phyloP scores from a whole-genome alignment of 2,113 vertebrate genomes.

The Actenoides lindsayi region DNA sequence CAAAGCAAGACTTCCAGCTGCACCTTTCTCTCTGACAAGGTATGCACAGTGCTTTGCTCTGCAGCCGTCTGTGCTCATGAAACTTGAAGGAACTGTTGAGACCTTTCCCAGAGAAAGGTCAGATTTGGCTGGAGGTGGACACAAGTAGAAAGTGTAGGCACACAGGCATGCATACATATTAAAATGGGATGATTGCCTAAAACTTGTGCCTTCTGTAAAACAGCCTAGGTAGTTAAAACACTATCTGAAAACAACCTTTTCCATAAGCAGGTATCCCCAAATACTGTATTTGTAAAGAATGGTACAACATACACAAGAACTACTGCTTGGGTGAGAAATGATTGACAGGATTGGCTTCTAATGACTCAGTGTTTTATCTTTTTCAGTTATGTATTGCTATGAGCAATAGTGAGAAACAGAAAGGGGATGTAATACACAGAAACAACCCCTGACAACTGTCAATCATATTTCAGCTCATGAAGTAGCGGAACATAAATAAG shows the following conservation, averaged over 20 bases:
- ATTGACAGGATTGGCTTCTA: not conserved
- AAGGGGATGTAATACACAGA: not conserved
- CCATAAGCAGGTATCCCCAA: not conserved
- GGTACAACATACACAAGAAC: not conserved
- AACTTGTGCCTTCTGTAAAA: not conserved
- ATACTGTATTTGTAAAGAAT: not conserved
- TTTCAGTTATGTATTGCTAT: not conserved
- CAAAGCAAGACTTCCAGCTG: not conserved
- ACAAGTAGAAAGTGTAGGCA: not conserved
- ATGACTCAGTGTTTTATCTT: not conserved
- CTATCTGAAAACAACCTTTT: not conserved
- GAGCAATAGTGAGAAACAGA: not conserved
- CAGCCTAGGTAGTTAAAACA: not conserved
- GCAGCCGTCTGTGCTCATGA: not conserved
- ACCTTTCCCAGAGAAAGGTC: not conserved
- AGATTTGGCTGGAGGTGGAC: not conserved
- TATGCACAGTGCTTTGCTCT: not conserved
- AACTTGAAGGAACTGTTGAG: not conserved
- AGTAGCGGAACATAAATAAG: not conserved
- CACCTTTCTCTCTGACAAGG: not conserved
- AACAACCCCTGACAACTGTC: not conserved
- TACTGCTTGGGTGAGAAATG: not conserved
- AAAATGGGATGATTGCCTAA: not conserved
- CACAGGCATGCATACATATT: not conserved
- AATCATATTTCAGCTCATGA: not conserved